A percentile compares a stretch with the other conserved stretches of the same genome.
Conservation (phyloP, 2,113 vertebrate species). For the Polyodon spathula region DNA sequence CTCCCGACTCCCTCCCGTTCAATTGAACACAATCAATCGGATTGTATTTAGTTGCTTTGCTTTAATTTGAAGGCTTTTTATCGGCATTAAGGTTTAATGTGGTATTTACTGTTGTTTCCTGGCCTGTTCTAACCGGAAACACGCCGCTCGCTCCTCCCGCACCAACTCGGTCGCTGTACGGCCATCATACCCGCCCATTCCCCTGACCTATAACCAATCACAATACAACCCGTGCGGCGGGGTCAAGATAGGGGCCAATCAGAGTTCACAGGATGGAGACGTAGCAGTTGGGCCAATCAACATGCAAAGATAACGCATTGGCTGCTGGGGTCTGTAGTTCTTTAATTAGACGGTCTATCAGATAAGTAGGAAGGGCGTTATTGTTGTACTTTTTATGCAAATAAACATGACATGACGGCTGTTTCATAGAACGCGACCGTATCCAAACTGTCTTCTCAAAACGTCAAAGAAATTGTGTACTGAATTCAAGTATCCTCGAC, state of each 20-base stretch:
- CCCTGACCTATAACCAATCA: constrained; percentile 15
- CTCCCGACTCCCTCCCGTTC: constrained; percentile 10
- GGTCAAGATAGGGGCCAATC: constrained; percentile 14
- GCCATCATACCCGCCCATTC: constrained; percentile 8
- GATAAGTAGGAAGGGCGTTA: too few species aligned
- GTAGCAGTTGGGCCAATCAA: too few species aligned
- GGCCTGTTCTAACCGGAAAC: constrained; percentile 59
- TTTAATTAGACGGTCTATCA: too few species aligned
- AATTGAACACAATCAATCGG: not conserved
- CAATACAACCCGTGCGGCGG: not conserved
- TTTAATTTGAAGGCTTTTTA: constrained; percentile 20
- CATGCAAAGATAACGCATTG: too few species aligned
- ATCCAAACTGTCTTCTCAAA: too few species aligned
- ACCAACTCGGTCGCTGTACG: constrained; percentile 35
- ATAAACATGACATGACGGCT: too few species aligned
- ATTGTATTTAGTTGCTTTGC: not conserved
- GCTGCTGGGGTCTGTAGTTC: too few species aligned
- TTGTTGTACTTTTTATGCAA: too few species aligned
- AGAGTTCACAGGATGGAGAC: not conserved
- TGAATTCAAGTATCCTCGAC: too few species aligned
- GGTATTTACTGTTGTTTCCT: constrained; percentile 30
- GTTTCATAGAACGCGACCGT: too few species aligned
- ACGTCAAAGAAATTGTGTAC: too few species aligned
- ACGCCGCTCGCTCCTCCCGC: constrained; percentile 56
- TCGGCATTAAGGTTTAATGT: constrained; percentile 23